A percentile compares a stretch with the other conserved stretches of the same genome.
Evolutionary conservation across 2,888 invertebrate genomes (phyloP).

Genomic region (Amblyjoppa fuscipennis): DNA sequence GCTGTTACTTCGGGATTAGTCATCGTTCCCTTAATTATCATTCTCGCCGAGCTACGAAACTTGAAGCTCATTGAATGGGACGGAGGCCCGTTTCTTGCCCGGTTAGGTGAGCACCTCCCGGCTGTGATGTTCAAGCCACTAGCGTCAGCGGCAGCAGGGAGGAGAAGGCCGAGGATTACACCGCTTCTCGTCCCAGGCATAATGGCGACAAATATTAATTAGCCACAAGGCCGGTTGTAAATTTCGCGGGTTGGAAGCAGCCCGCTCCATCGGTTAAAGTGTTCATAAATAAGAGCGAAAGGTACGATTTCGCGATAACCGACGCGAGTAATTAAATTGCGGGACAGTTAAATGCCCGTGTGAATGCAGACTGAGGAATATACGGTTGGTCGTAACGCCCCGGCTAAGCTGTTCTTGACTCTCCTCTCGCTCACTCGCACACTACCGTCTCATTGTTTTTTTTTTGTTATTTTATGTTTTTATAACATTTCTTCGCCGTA

Average conservation of each 20-base stretch:
- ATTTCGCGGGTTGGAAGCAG: conserved; percentile 66
- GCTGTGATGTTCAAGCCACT: conserved; percentile 41
- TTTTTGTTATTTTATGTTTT: conserved; percentile 32
- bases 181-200: conserved; percentile 63
- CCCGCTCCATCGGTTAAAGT: conserved; percentile 75
- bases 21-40: conserved; percentile 67
- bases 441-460: conserved; percentile 32
- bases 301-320: conserved; percentile 81
- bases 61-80: conserved; percentile 55
- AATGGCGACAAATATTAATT: conserved; percentile 84
- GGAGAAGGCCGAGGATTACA: conserved; percentile 46
- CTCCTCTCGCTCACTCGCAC: conserved; percentile 9
- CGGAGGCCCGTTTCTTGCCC: conserved; percentile 47
- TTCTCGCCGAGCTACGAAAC: conserved; percentile 56
- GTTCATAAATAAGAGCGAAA: conserved; percentile 81
- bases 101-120: conserved; percentile 24
- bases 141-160: conserved; percentile 23
- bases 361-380: conserved; percentile 75
- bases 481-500: conserved; percentile 27
- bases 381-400: conserved; percentile 48
- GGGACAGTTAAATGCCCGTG: conserved; percentile 76
- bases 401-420: conserved; percentile 22
- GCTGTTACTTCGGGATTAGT: conserved; percentile 27
- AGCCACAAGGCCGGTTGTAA: conserved; percentile 76
- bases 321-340: conserved; percentile 78